Base-by-base conservation (phyloP, 2,113 vertebrate species). In the Ornithorhynchus anatinus region DNA sequence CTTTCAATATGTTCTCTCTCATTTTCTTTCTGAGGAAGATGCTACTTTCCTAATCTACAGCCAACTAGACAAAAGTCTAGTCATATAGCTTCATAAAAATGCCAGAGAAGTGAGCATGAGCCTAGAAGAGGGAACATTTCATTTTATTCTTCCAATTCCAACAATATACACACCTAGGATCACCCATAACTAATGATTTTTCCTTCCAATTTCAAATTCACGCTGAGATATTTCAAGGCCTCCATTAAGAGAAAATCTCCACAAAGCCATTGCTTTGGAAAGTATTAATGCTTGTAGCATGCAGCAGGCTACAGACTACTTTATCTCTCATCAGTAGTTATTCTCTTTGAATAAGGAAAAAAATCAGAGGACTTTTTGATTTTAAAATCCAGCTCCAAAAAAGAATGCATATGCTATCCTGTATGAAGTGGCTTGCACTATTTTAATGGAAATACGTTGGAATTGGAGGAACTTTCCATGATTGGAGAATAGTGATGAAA, bases 221-320 rank as follows among this genome's bases (percentile, higher is more conserved):
- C 77, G 66, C 84, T 38, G 37, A 81, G 79, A 75, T 74, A 65
- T 75, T 80, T 86, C 77, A 84, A 81, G 84, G 74, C 62, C 58
- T 90, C 69, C 1, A 8, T 81, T 82, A 73, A 11, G 31, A 77
- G 52, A 50, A 59, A 81, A 60, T 70, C 59, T 86, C 81, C 72
- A 73, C 68, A 82, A 79, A 75, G 75, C 63, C 75, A 72, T 38
- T 84, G 82, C 79, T 89, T 88, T 85, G 64, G 67, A 58, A 80
- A 80, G 69, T 2, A 53, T 85, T 73, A 81, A 81, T 15, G 50
- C 20, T 2, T 71, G 80, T 27, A 77, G 57, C 56, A 33, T 38
- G 48, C 79, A 64, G 54, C 48, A 66, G 59, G 64, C 68, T 87
- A 81, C 0, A 0, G 47, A 70, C 45, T 1, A 7, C 76, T 82